Evolutionary conservation across 2,888 invertebrate species (phyloP).

Genomic region (Gymnosoma rotundatum): DNA sequence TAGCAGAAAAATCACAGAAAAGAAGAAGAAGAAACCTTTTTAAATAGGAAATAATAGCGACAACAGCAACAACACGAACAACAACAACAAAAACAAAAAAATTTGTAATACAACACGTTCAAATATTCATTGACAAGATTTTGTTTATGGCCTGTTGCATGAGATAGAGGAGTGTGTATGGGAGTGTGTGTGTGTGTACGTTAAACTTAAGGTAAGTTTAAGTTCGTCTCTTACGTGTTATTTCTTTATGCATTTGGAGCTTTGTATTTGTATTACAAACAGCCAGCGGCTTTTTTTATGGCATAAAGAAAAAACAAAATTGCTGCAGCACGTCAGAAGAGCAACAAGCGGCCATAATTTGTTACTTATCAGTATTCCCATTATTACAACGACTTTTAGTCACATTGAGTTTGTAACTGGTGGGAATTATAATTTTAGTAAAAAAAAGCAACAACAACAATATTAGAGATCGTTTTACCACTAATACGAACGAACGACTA

Average conservation of each 20-base stretch:
- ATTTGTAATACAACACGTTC: conserved; percentile 63
- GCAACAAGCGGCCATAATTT: conserved; percentile 63
- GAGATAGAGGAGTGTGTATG: conserved; percentile 1
- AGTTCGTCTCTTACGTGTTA: background rate
- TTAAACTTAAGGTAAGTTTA: background rate
- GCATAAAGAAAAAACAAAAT: conserved; percentile 22
- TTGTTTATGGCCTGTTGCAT: conserved; percentile 52
- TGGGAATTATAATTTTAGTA: conserved; percentile 59
- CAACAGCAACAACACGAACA: background rate
- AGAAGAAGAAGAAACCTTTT: conserved; percentile 4
- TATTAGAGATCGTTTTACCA: conserved; percentile 57
- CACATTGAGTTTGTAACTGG: conserved; percentile 28
- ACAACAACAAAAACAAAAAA: conserved; percentile 1
- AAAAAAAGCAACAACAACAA: background rate
- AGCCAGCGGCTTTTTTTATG: conserved; percentile 56
- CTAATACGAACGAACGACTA: conserved; percentile 26
- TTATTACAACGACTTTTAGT: conserved; percentile 23
- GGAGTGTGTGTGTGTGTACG: background rate
- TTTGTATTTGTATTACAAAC: conserved; percentile 48
- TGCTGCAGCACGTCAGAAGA: conserved; percentile 42
- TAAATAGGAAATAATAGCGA: conserved; percentile 23
- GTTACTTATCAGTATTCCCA: conserved; percentile 48
- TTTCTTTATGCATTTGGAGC: conserved; percentile 8
- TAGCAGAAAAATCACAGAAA: conserved; percentile 40
- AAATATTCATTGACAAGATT: conserved; percentile 63